Conservation (phyloP, 2,113 vertebrate genomes). For the Gymnarchus niloticus region DNA sequence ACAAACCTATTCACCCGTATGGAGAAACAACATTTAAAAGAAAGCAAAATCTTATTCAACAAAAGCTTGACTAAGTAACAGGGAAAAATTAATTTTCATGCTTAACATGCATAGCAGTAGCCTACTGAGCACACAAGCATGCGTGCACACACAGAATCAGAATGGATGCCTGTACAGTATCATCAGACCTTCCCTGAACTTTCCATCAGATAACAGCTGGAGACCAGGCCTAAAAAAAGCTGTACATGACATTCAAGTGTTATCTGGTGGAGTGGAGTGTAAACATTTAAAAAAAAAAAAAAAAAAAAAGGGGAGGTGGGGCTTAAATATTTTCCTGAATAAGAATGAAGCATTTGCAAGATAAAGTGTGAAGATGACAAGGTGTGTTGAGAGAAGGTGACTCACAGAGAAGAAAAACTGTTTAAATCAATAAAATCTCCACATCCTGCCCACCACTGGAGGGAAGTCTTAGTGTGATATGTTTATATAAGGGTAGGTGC, state of each 20-base stretch:
- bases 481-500: neutral
- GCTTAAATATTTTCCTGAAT: neutral
- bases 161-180: neutral
- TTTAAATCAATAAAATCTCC: neutral
- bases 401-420: neutral
- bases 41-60: neutral
- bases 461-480: neutral
- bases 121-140: neutral
- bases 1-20: neutral
- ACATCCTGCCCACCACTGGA: neutral
- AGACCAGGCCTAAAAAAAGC: no score
- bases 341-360: neutral
- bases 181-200: neutral
- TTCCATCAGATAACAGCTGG: conserved; percentile 1
- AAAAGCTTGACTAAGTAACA: neutral
- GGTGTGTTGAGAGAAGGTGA: neutral
- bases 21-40: neutral
- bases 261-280: conserved; percentile 8
- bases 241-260: neutral
- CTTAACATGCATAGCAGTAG: neutral
- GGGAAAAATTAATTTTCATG: neutral
- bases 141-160: neutral
- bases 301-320: no score
- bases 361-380: neutral
- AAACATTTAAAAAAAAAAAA: conserved; percentile 3